phyloP scores from a whole-genome alignment of 2,888 invertebrate genomes.

The Euspilapteryx auroguttella region DNA sequence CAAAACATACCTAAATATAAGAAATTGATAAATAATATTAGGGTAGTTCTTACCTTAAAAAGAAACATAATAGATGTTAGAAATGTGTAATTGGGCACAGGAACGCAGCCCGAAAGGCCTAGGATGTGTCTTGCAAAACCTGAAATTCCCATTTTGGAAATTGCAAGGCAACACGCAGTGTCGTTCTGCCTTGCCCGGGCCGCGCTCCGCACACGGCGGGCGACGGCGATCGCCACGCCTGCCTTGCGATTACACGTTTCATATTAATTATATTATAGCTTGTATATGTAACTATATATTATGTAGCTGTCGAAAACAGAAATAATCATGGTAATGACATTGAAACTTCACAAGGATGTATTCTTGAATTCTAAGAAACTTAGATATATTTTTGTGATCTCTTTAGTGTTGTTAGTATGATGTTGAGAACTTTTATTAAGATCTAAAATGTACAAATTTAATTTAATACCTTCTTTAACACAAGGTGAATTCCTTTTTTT shows the following conservation, averaged over 20 bases:
- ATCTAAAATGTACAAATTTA: constrained; percentile 49
- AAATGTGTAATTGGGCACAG: no score
- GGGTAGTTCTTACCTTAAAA: constrained; percentile 30
- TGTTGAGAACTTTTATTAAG: constrained; percentile 14
- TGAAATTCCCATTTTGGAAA: no score
- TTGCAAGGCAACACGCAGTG: no score
- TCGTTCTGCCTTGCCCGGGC: constrained; percentile 16
- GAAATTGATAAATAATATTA: constrained; percentile 28
- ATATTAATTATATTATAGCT: constrained; percentile 29
- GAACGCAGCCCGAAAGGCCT: no score
- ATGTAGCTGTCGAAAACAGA: constrained; percentile 16
- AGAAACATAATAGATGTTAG: constrained; percentile 15
- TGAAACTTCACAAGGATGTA: constrained; percentile 1
- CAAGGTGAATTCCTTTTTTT: constrained; percentile 20
- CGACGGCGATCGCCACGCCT: constrained; percentile 7
- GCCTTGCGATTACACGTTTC: constrained; percentile 41
- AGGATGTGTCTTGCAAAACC: no score
- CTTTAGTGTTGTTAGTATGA: constrained; percentile 13
- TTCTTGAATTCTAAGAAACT: neutral
- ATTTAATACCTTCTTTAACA: constrained; percentile 32
- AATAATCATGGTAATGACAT: constrained; percentile 2
- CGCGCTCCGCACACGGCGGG: neutral
- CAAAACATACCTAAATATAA: constrained; percentile 32
- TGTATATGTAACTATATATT: constrained; percentile 18
- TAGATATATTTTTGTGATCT: constrained; percentile 8